Evolutionary conservation across 2,797 vertebrate genomes (phyloP).

Genomic region (Leptodactylus fallax): DNA sequence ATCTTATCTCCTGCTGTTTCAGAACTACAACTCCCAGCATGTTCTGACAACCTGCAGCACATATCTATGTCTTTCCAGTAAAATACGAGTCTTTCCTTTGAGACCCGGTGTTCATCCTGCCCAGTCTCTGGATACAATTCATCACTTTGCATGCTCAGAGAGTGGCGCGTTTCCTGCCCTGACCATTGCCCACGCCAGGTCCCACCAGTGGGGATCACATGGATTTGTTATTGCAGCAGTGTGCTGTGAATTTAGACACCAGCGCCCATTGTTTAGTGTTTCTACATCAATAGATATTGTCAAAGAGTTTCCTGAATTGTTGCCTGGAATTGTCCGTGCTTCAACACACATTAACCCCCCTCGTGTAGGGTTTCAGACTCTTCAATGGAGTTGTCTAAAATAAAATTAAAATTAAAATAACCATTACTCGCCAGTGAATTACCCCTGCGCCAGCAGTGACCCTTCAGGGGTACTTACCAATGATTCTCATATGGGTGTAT

Average conservation of each 20-base stretch:
- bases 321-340: slow-evolving; percentile 13
- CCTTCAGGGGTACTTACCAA: too few relatives aligned
- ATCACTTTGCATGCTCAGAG: slow-evolving; percentile 9
- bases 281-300: slow-evolving; percentile 51
- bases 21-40: neutral
- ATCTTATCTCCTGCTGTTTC: neutral
- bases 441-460: too few relatives aligned
- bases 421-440: too few relatives aligned
- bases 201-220: slow-evolving; percentile 23
- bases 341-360: neutral
- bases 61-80: neutral
- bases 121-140: neutral
- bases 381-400: too few relatives aligned
- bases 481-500: too few relatives aligned
- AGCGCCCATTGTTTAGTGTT: slow-evolving; percentile 31
- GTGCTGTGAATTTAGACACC: slow-evolving; percentile 3
- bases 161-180: slow-evolving; percentile 25
- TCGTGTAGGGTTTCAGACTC: neutral
- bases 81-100: neutral
- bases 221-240: neutral
- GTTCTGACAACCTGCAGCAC: too few relatives aligned
- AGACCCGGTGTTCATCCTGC: slow-evolving; percentile 5
- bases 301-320: slow-evolving; percentile 49
- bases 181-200: neutral
- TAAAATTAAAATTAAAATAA: too few relatives aligned